These are phyloP conservation scores for Apamea sordens DNA, from an alignment of 2,888 invertebrate species.

Conservation along the genomic window DNA sequence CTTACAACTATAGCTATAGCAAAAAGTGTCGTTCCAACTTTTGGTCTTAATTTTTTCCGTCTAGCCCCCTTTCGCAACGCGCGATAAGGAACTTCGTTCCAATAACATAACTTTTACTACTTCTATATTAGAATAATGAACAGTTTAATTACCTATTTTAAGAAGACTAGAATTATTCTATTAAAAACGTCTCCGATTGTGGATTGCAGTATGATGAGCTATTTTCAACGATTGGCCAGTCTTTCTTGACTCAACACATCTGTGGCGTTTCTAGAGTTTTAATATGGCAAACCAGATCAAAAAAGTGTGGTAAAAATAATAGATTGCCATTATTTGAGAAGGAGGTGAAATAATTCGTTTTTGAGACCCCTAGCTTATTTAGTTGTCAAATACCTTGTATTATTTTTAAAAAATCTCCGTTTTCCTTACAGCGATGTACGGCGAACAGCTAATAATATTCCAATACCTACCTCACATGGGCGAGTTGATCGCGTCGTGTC, in stretches of 20 bases:
- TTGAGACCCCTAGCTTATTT: neutral
- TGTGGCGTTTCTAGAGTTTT: neutral
- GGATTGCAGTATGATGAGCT: no score
- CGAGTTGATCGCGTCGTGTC: slow-evolving; percentile 95
- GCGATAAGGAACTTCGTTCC: no score
- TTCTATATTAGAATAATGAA: no score
- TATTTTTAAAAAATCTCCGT: no score
- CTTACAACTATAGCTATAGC: no score
- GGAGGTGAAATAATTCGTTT: neutral
- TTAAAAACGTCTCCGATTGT: no score
- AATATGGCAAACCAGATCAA: neutral
- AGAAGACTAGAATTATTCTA: no score
- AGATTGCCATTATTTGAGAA: neutral
- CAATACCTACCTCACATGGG: slow-evolving; percentile 98
- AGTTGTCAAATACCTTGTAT: neutral
- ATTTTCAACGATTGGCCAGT: no score
- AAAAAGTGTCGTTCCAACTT: no score
- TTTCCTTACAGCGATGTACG: slow-evolving; percentile 92
- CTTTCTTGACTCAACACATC: neutral
- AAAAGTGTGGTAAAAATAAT: neutral
- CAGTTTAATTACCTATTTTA: no score
- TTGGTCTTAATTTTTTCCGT: no score
- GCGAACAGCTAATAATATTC: slow-evolving; percentile 95
- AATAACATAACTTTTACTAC: neutral
- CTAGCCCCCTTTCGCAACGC: no score